Evolutionary conservation across 2,797 vertebrate species (phyloP).

Genomic region (Ceyx erithaca): DNA sequence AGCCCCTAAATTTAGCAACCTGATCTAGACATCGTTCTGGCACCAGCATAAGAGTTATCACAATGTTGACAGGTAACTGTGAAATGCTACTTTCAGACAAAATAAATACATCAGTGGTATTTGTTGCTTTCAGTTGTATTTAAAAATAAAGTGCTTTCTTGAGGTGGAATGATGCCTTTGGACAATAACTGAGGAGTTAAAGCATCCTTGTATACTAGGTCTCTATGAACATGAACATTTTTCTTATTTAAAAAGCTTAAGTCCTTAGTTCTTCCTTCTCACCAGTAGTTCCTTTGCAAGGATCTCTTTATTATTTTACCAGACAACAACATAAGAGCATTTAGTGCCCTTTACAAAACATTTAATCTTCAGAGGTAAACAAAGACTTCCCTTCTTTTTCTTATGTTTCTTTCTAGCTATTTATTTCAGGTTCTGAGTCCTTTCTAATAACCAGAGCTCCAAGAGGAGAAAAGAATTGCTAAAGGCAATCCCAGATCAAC

Average conservation of each 20-base stretch:
- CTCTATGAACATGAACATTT: background rate
- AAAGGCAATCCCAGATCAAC: background rate
- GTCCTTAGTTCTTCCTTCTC: background rate
- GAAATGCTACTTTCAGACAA: constrained; percentile 38
- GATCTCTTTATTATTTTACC: background rate
- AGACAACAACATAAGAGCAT: background rate
- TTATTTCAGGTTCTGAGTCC: background rate
- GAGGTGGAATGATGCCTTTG: background rate
- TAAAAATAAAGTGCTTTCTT: background rate
- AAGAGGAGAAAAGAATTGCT: background rate
- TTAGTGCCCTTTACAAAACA: background rate
- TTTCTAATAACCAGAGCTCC: background rate
- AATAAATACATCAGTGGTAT: constrained; percentile 38
- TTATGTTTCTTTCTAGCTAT: background rate
- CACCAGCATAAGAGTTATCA: background rate
- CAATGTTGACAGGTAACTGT: background rate
- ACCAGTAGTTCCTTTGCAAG: background rate
- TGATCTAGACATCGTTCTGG: background rate
- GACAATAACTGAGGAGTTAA: constrained; percentile 27
- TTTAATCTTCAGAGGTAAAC: background rate
- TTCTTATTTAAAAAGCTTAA: constrained; percentile 33
- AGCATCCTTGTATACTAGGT: background rate
- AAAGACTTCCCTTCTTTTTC: background rate
- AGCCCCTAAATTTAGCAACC: constrained; percentile 7
- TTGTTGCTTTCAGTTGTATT: background rate